Percentiles rank a stretch among this genome's conserved stretches.
Conservation (phyloP, 2,888 invertebrate genomes). For the Mythimna loreyi region DNA sequence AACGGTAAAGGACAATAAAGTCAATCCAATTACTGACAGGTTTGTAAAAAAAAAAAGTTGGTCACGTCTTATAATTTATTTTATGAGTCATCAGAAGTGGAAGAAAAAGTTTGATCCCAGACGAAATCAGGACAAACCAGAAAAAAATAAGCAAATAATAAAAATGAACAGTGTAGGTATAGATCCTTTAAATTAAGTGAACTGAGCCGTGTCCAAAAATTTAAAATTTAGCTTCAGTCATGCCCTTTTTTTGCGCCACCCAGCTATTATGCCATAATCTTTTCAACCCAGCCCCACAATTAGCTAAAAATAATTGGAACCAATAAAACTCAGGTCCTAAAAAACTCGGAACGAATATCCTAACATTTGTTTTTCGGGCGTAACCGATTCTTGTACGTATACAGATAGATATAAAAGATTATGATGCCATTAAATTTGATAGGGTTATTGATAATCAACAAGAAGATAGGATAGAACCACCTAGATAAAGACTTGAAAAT, state of each 20-base stretch:
- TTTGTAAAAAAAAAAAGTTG: background rate
- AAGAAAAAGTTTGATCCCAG: slow-evolving; percentile 24
- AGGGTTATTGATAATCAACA: slow-evolving; percentile 63
- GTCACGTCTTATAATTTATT: background rate
- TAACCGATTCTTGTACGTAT: slow-evolving; percentile 44
- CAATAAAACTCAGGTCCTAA: slow-evolving; percentile 56
- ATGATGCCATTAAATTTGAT: slow-evolving; percentile 60
- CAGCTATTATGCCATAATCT: slow-evolving; percentile 59
- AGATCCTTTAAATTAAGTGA: slow-evolving; percentile 49
- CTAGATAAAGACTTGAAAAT: slow-evolving; percentile 17
- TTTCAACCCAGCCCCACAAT: slow-evolving; percentile 55
- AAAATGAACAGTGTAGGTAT: slow-evolving; percentile 7
- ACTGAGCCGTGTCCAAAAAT: slow-evolving; percentile 49
- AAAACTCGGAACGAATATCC: slow-evolving; percentile 60
- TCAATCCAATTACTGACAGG: background rate
- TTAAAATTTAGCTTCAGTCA: slow-evolving; percentile 60
- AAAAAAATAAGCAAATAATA: slow-evolving; percentile 22
- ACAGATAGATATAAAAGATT: slow-evolving; percentile 29
- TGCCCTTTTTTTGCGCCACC: slow-evolving; percentile 54
- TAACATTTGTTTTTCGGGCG: slow-evolving; percentile 57
- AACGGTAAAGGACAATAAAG: background rate
- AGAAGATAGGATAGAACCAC: slow-evolving; percentile 59
- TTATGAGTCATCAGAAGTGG: slow-evolving; percentile 30
- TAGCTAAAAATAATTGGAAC: slow-evolving; percentile 56
- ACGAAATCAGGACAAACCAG: slow-evolving; percentile 5